Percentiles rank a stretch among this genome's conserved stretches.
These are phyloP conservation scores for Bellardia bayeri DNA, from an alignment of 2,888 invertebrate species.

Conservation along the genomic window DNA sequence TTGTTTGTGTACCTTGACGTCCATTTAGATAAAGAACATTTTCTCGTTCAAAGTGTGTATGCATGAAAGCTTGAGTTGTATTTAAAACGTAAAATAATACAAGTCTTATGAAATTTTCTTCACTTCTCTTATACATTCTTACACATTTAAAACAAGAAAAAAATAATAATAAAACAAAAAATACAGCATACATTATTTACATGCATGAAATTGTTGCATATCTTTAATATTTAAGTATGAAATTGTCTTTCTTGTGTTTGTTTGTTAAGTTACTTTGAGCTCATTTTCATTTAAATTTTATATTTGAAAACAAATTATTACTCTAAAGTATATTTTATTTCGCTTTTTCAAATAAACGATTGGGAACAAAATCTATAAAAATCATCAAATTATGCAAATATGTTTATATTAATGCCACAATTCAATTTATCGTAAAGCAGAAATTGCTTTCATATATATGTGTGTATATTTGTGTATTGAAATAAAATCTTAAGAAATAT, in stretches of 20 bases:
- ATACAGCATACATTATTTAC: conserved; percentile 17
- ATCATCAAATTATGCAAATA: conserved; percentile 46
- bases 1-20: conserved; percentile 46
- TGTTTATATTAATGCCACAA: conserved; percentile 4
- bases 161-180: neutral
- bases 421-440: neutral
- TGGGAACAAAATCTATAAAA: conserved; percentile 18
- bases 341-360: conserved; percentile 12
- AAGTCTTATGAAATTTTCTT: conserved; percentile 33
- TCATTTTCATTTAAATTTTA: neutral
- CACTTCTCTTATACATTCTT: neutral
- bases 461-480: no score
- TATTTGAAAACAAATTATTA: conserved; percentile 41
- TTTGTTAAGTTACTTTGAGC: neutral
- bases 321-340: conserved; percentile 3
- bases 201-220: conserved; percentile 48
- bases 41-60: neutral
- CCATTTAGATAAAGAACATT: conserved; percentile 54
- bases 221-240: conserved; percentile 29
- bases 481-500: no score
- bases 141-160: neutral
- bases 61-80: neutral
- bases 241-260: conserved; percentile 19
- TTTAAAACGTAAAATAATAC: conserved; percentile 13
- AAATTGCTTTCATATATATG: no score